phyloP scores from a whole-genome alignment of 2,113 vertebrate species.

The Lagopus muta region DNA sequence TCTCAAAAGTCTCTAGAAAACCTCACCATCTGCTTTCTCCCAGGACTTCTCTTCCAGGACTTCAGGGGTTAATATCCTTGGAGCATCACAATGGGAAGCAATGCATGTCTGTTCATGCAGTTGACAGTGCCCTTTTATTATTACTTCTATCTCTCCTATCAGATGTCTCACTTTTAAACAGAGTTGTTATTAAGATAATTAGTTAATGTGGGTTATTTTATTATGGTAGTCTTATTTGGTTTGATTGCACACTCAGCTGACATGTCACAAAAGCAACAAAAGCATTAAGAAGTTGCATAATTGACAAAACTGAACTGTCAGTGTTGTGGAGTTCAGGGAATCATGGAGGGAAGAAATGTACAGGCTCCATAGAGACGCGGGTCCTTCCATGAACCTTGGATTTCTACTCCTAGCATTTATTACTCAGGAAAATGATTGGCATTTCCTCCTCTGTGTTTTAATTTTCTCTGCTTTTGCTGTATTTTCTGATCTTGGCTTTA shows the following conservation, averaged over 20 bases:
- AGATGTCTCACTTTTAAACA: conserved; percentile 51
- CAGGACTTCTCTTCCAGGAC: background rate
- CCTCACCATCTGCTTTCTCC: background rate
- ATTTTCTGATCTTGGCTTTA: conserved; percentile 55
- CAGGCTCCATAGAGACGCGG: background rate
- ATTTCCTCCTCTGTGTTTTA: conserved; percentile 65
- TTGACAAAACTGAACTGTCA: conserved; percentile 47
- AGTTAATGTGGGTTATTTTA: conserved; percentile 63
- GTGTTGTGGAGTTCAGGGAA: conserved; percentile 19
- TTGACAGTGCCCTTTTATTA: conserved; percentile 19
- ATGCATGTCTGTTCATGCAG: background rate
- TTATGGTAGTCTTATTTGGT: conserved; percentile 63
- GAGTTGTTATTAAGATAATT: conserved; percentile 65
- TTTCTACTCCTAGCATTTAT: conserved; percentile 42
- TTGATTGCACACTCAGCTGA: conserved; percentile 33
- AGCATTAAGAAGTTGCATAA: conserved; percentile 31
- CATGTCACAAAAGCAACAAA: conserved; percentile 42
- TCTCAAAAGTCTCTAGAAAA: background rate
- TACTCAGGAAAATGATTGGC: conserved; percentile 56
- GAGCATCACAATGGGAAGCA: background rate
- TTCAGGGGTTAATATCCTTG: conserved; percentile 27
- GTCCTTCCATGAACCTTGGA: conserved; percentile 21
- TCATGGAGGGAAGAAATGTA: background rate
- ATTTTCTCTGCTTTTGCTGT: conserved; percentile 40
- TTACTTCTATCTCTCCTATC: conserved; percentile 49